phyloP scores from a whole-genome alignment of 2,797 vertebrate species.

The Saxicola maurus region DNA sequence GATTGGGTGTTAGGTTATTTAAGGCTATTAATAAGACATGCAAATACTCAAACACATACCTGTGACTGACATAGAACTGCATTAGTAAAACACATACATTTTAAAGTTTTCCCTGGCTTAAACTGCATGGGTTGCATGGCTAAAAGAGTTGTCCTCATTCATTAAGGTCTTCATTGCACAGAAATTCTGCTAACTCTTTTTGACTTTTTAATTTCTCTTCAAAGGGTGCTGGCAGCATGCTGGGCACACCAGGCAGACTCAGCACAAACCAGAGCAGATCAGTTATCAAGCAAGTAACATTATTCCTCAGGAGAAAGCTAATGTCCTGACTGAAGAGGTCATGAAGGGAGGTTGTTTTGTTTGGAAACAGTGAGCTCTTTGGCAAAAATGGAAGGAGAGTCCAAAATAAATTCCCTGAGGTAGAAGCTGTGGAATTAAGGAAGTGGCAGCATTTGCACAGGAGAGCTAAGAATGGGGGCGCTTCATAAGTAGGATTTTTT shows the following conservation, averaged over 20 bases:
- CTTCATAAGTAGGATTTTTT: not conserved
- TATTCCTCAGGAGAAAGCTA: conserved; percentile 16
- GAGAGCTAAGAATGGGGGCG: not conserved
- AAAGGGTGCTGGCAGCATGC: not conserved
- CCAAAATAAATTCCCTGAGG: conserved; percentile 54
- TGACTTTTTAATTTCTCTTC: not conserved
- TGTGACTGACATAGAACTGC: not conserved
- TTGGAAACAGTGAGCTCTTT: conserved; percentile 24
- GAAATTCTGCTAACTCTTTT: not conserved
- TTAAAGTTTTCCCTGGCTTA: not conserved
- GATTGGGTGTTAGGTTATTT: conserved; percentile 55
- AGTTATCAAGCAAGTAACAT: conserved; percentile 12
- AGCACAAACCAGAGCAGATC: not conserved
- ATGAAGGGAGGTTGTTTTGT: conserved; percentile 33
- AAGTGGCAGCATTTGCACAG: conserved; percentile 1
- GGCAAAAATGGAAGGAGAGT: not conserved
- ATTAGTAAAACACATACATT: not conserved
- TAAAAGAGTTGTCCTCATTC: not conserved
- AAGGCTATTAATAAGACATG: conserved; percentile 42
- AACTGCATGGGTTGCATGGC: not conserved
- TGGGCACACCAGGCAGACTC: not conserved
- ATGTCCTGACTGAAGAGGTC: conserved; percentile 50
- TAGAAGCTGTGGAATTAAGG: conserved; percentile 38
- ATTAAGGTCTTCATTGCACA: not conserved
- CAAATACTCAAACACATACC: not conserved